Conservation (phyloP, 2,797 vertebrate species). For the Sciurus carolinensis region DNA sequence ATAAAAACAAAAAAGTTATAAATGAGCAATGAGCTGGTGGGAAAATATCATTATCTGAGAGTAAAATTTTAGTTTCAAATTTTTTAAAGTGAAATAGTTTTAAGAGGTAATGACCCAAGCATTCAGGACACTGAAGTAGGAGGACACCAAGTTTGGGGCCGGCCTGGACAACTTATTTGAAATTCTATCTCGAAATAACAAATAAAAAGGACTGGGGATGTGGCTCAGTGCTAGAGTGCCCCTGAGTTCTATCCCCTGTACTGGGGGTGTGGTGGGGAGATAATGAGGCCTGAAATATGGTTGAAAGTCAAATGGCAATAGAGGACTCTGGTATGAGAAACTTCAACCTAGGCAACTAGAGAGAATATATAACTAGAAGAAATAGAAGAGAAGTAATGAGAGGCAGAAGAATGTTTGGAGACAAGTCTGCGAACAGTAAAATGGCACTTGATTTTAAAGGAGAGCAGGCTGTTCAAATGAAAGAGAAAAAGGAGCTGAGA, state of each 20-base stretch:
- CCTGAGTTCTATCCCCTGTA: no score
- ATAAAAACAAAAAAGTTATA: not conserved
- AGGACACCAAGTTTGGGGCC: no score
- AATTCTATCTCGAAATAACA: no score
- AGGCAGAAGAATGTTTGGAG: not conserved
- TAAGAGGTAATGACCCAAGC: not conserved
- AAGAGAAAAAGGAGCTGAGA: not conserved
- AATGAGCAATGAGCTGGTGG: not conserved
- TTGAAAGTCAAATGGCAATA: not conserved
- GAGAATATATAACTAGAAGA: not conserved
- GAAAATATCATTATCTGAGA: not conserved
- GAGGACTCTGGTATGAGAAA: not conserved
- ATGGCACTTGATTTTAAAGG: not conserved
- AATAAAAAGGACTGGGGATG: no score
- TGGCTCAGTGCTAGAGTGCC: no score
- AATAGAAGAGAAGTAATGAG: not conserved
- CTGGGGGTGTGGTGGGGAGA: no score
- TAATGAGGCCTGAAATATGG: not conserved
- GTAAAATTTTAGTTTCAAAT: slow-evolving; percentile 21
- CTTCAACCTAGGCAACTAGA: not conserved
- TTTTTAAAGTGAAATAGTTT: slow-evolving; percentile 6
- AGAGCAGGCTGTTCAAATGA: not conserved
- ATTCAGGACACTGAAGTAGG: no score
- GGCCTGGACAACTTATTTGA: no score
- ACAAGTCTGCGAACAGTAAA: not conserved